phyloP scores from a whole-genome alignment of 2,797 vertebrate genomes.

The Dallia pectoralis region DNA sequence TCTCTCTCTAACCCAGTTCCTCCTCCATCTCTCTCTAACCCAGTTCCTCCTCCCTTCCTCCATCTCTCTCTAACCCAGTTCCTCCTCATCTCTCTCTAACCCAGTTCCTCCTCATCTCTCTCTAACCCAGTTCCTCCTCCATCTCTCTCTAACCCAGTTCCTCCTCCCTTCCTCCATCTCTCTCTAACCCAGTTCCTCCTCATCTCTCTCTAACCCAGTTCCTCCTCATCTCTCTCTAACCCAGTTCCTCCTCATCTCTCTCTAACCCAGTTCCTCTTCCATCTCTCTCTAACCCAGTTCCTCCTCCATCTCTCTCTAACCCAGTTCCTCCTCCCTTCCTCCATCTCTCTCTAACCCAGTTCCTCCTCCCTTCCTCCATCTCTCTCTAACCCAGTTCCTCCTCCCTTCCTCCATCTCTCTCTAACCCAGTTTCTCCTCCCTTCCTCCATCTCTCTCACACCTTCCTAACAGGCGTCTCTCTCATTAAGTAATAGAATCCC shows the following conservation, averaged over 20 bases:
- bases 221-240: conserved; percentile 22
- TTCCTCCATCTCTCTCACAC: conserved; percentile 51
- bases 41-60: conserved; percentile 43
- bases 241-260: too few species aligned
- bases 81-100: conserved; percentile 22
- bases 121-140: too few species aligned
- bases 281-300: conserved; percentile 47
- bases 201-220: conserved; percentile 44
- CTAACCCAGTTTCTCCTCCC: conserved; percentile 40
- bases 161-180: not conserved
- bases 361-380: too few species aligned
- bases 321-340: conserved; percentile 41
- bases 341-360: conserved; percentile 50
- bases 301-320: conserved; percentile 18
- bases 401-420: conserved; percentile 8
- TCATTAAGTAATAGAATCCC: conserved; percentile 62
- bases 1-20: conserved; percentile 44
- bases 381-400: conserved; percentile 35
- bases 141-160: conserved; percentile 50
- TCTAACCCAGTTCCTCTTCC: too few species aligned
- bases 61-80: conserved; percentile 44
- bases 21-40: conserved; percentile 20
- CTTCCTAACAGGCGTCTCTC: conserved; percentile 54
- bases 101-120: too few species aligned
- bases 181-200: conserved; percentile 37